Evolutionary conservation across 2,888 invertebrate genomes (phyloP).

Genomic region (Macrosiphum euphorbiae): DNA sequence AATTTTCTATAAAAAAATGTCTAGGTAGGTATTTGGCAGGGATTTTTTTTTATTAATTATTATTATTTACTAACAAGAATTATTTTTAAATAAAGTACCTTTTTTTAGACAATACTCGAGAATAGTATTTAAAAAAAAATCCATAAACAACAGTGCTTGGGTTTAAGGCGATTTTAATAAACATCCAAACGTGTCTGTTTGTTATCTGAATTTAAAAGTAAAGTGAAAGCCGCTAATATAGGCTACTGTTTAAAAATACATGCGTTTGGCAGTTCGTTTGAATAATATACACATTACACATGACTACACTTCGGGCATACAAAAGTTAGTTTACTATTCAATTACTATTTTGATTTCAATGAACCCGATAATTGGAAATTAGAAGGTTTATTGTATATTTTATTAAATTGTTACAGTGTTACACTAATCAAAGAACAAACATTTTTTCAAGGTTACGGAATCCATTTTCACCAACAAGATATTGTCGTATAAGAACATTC

Average conservation of each 20-base stretch:
- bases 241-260: conserved; percentile 38
- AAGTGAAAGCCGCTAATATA: conserved; percentile 35
- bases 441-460: neutral
- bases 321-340: conserved; percentile 11
- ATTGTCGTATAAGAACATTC: neutral
- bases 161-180: conserved; percentile 41
- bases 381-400: neutral
- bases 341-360: conserved; percentile 15
- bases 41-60: neutral
- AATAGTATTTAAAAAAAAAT: neutral
- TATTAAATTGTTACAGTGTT: neutral
- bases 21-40: neutral
- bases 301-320: conserved; percentile 14
- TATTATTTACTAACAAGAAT: neutral
- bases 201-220: conserved; percentile 27
- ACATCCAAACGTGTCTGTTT: conserved; percentile 38
- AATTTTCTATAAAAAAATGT: neutral
- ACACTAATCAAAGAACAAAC: neutral
- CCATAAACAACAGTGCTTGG: neutral
- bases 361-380: conserved; percentile 35
- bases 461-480: neutral
- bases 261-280: conserved; percentile 21
- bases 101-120: neutral
- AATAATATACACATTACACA: neutral
- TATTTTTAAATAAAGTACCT: neutral